Conservation (phyloP, 2,113 vertebrate species). For the Tenebrosternarchus preto region DNA sequence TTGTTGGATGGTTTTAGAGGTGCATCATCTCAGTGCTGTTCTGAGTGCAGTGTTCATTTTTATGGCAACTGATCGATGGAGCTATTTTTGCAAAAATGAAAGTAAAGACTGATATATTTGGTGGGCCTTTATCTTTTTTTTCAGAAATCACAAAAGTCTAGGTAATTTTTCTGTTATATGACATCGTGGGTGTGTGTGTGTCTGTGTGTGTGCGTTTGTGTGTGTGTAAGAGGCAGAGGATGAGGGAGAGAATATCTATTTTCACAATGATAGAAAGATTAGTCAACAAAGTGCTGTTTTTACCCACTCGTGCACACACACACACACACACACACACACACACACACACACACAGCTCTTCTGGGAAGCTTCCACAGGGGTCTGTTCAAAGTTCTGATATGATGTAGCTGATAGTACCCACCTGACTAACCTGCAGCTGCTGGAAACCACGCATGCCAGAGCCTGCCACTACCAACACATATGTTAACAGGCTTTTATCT, state of each 20-base stretch:
- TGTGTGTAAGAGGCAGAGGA: background rate
- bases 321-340: conserved; percentile 5
- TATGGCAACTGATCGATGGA: conserved; percentile 9
- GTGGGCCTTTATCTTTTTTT: background rate
- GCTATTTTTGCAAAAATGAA: background rate
- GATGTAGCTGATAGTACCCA: conserved; percentile 40
- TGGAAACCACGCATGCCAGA: conserved; percentile 25
- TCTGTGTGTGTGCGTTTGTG: background rate
- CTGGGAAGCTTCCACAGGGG: conserved; percentile 47
- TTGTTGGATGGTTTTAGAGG: background rate
- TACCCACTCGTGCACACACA: conserved; percentile 17
- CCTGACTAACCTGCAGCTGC: conserved; percentile 32
- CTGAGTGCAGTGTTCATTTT: background rate
- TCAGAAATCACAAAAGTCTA: background rate
- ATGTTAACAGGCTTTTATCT: conserved; percentile 24
- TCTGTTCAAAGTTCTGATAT: conserved; percentile 29
- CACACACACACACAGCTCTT: conserved; percentile 33
- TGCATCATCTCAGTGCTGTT: background rate
- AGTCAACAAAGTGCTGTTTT: conserved; percentile 35
- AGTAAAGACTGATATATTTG: background rate
- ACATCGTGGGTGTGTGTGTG: background rate
- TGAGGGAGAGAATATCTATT: background rate
- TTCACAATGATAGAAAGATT: conserved; percentile 40
- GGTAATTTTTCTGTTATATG: background rate
- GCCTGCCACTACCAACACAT: conserved; percentile 28